Evolutionary conservation across 2,113 vertebrate species (phyloP).

Genomic region (Odontesthes bonariensis): DNA sequence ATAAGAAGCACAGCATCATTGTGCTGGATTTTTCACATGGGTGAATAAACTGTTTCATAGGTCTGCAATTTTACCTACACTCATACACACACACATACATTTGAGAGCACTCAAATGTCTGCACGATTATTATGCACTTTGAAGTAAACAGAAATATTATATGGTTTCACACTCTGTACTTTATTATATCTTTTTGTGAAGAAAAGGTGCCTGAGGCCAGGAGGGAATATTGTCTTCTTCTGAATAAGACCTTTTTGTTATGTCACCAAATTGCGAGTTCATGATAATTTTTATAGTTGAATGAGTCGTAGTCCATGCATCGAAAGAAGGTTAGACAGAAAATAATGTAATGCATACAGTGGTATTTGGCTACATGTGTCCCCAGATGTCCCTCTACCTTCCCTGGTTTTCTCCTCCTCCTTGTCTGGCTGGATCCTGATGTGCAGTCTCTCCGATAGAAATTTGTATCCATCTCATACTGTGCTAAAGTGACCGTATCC

Average conservation of each 20-base stretch:
- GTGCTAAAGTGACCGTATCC: constrained; percentile 29
- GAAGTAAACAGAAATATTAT: constrained; percentile 67
- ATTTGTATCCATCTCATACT: constrained; percentile 13
- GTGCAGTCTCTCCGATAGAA: constrained; percentile 26
- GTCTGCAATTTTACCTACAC: constrained; percentile 6
- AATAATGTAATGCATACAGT: constrained; percentile 12
- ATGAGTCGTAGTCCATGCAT: constrained; percentile 25
- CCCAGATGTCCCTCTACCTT: constrained; percentile 27
- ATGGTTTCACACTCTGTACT: constrained; percentile 54
- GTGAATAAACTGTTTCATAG: constrained; percentile 42
- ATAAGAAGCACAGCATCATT: constrained; percentile 15
- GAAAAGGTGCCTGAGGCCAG: constrained; percentile 51
- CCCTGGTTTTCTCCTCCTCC: constrained; percentile 27
- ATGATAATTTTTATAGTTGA: constrained; percentile 60
- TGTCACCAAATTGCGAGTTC: constrained; percentile 44
- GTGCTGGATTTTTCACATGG: constrained; percentile 41
- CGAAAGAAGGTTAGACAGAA: constrained; percentile 29
- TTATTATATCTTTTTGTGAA: constrained; percentile 44
- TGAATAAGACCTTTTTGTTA: constrained; percentile 65
- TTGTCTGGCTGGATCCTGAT: constrained; percentile 24
- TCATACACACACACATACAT: too few relatives aligned
- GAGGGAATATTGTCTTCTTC: constrained; percentile 41
- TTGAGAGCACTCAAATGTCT: constrained; percentile 45
- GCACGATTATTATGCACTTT: constrained; percentile 57
- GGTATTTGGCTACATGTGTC: constrained; percentile 25